Conservation (phyloP, 2,797 vertebrate species). For the Lycodopsis pacificus region DNA sequence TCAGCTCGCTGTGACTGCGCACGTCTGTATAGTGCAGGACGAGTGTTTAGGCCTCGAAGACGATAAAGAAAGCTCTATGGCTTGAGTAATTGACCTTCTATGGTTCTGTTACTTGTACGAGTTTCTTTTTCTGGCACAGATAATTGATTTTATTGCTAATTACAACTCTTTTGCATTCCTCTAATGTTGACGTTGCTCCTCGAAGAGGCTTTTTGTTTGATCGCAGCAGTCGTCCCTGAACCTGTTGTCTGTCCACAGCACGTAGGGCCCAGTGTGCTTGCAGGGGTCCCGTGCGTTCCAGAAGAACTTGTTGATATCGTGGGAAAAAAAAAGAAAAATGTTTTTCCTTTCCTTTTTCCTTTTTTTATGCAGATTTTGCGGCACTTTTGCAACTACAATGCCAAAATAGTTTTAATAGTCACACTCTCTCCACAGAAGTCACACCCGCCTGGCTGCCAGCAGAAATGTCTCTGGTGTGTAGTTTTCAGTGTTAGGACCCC, state of each 20-base stretch:
- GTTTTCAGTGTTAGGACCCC: slow-evolving; percentile 60
- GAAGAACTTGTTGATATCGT: slow-evolving; percentile 15
- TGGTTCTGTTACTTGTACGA: not conserved
- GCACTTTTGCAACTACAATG: slow-evolving; percentile 26
- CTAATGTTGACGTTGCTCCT: slow-evolving; percentile 20
- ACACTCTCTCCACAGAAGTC: slow-evolving; percentile 72
- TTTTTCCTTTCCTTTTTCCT: not conserved
- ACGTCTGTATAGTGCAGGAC: slow-evolving; percentile 37
- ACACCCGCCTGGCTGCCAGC: slow-evolving; percentile 67
- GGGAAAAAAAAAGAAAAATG: not conserved
- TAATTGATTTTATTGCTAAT: slow-evolving; percentile 33
- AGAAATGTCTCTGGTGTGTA: slow-evolving; percentile 54
- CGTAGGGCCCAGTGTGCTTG: not conserved
- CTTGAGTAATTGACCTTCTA: slow-evolving; percentile 7
- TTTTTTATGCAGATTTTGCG: slow-evolving; percentile 24
- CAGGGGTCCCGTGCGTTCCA: slow-evolving; percentile 17
- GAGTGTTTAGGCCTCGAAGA: slow-evolving; percentile 27
- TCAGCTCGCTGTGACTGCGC: slow-evolving; percentile 64
- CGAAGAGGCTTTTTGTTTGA: slow-evolving; percentile 26
- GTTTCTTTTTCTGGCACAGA: slow-evolving; percentile 15
- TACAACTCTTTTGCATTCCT: slow-evolving; percentile 30
- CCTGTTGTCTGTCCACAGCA: slow-evolving; percentile 30
- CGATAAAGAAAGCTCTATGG: slow-evolving; percentile 2
- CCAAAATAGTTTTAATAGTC: slow-evolving; percentile 57
- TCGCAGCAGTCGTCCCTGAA: slow-evolving; percentile 30